phyloP scores from a whole-genome alignment of 1,140 invertebrate species.

The Zaprionus kolodkinae region DNA sequence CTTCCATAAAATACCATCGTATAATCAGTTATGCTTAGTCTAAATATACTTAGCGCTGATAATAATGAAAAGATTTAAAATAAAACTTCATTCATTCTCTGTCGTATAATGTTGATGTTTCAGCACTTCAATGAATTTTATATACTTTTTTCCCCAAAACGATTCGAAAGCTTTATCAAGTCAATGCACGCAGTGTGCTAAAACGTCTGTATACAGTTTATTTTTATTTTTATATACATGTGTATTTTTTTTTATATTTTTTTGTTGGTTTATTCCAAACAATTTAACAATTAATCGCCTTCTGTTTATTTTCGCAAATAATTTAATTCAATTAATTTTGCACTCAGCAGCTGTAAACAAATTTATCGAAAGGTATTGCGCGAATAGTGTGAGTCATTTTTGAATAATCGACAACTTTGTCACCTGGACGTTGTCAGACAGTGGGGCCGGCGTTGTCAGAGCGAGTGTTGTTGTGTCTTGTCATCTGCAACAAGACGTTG shows the following conservation, averaged over 20 bases:
- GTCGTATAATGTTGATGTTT: no score
- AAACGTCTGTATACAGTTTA: background rate
- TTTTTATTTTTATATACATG: background rate
- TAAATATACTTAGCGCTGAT: no score
- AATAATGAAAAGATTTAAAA: no score
- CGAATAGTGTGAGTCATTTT: background rate
- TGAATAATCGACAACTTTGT: constrained; percentile 32
- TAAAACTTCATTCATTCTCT: no score
- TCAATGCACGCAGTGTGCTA: background rate
- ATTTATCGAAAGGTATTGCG: background rate
- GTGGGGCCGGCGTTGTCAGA: constrained; percentile 12
- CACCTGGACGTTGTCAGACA: constrained; percentile 22
- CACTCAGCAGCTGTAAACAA: background rate
- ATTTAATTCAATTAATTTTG: constrained; percentile 9
- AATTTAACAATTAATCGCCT: background rate
- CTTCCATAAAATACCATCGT: no score
- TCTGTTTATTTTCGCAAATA: constrained; percentile 5
- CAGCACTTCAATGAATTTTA: no score
- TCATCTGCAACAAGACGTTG: constrained; percentile 26
- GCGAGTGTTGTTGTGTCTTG: constrained; percentile 7
- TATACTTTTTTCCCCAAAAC: background rate
- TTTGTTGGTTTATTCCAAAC: background rate
- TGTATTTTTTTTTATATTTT: background rate
- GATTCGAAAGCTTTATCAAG: constrained; percentile 1
- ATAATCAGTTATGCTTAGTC: no score